phyloP scores from a whole-genome alignment of 2,888 invertebrate species.

The Chymomyza amoena region DNA sequence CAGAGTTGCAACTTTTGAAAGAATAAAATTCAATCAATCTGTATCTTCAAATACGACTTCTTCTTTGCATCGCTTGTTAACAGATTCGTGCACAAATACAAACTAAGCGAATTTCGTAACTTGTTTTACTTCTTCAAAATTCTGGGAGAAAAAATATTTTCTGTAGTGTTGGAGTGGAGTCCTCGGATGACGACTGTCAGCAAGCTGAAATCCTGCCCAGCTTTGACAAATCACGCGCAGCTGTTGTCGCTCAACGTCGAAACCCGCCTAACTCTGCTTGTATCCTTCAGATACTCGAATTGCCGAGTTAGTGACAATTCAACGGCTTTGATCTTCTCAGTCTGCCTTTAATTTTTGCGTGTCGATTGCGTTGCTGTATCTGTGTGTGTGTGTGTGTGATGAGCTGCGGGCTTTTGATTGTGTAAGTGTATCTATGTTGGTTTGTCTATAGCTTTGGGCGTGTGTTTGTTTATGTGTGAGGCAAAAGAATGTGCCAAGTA shows the following conservation, averaged over 20 bases:
- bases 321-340: conserved; percentile 70
- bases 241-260: conserved; percentile 22
- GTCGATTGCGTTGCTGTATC: conserved; percentile 45
- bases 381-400: conserved; percentile 13
- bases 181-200: background rate
- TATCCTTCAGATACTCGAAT: background rate
- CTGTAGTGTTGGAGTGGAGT: background rate
- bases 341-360: conserved; percentile 62
- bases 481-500: conserved; percentile 15
- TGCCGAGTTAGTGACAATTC: conserved; percentile 61
- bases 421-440: no score
- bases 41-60: background rate
- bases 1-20: background rate
- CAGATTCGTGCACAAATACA: conserved; percentile 24
- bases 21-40: background rate
- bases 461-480: conserved; percentile 45
- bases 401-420: conserved; percentile 29
- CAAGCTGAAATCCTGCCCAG: conserved; percentile 34
- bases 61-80: background rate
- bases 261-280: background rate
- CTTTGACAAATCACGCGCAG: conserved; percentile 64
- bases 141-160: background rate
- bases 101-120: conserved; percentile 32
- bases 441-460: background rate
- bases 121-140: conserved; percentile 29